These are phyloP conservation scores for Drosophila affinis DNA, from an alignment of 2,888 invertebrate species.

Conservation along the genomic window DNA sequence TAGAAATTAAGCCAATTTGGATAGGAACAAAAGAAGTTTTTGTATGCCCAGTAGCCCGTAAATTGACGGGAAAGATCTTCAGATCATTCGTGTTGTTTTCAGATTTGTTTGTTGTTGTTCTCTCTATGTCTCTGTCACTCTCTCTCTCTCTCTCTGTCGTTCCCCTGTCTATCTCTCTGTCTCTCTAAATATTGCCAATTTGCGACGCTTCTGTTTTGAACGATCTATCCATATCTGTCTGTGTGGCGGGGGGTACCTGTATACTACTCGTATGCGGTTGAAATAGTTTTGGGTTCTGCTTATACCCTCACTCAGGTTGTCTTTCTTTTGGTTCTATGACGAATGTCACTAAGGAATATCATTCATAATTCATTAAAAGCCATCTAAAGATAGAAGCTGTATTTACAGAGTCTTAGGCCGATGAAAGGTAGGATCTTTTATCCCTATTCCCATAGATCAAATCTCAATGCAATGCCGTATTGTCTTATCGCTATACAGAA, in stretches of 20 bases:
- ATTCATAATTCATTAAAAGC: too few species aligned
- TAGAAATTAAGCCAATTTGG: slow-evolving; percentile 56
- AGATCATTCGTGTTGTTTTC: slow-evolving; percentile 44
- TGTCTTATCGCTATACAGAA: neutral
- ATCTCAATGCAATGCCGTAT: neutral
- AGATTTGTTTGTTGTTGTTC: slow-evolving; percentile 16
- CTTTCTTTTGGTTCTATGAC: neutral
- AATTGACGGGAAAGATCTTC: slow-evolving; percentile 41
- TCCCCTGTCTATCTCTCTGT: neutral
- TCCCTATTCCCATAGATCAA: neutral
- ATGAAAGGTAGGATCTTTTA: neutral
- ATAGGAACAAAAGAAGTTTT: slow-evolving; percentile 48
- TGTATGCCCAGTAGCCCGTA: slow-evolving; percentile 43
- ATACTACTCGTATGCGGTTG: neutral
- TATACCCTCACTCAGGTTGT: neutral
- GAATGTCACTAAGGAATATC: too few species aligned
- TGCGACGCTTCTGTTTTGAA: slow-evolving; percentile 36
- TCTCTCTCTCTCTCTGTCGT: neutral
- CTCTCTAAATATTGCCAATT: slow-evolving; percentile 34
- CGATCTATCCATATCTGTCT: neutral
- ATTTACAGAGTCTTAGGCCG: neutral
- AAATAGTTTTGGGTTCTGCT: neutral
- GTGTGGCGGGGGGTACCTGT: slow-evolving; percentile 10
- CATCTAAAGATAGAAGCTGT: too few species aligned
- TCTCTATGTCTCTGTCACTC: neutral